Conservation (phyloP, 1,140 invertebrate species). For the Heliothis subflexa region DNA sequence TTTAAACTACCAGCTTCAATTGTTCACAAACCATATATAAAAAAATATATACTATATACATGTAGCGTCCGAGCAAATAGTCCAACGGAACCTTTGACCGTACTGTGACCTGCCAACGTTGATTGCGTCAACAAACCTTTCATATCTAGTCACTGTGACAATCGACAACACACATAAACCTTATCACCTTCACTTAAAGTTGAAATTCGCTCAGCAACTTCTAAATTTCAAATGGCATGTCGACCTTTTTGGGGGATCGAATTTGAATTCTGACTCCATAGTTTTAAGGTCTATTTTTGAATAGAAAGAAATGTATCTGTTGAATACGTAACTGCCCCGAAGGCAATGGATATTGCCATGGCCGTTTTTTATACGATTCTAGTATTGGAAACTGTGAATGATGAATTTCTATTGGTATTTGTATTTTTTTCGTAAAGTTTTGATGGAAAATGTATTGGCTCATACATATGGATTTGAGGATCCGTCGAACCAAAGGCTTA, state of each 20-base stretch:
- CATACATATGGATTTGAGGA: constrained; percentile 42
- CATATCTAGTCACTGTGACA: constrained; percentile 32
- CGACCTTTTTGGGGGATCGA: neutral
- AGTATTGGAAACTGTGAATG: constrained; percentile 49
- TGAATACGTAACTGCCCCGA: constrained; percentile 64
- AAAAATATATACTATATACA: neutral
- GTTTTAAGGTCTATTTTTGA: constrained; percentile 51
- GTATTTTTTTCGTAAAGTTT: constrained; percentile 44
- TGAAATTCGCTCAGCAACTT: neutral
- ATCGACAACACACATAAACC: constrained; percentile 4
- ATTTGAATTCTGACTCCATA: constrained; percentile 13
- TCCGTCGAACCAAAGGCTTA: constrained; percentile 11
- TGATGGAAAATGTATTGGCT: constrained; percentile 46
- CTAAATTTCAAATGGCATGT: constrained; percentile 5
- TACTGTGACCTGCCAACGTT: constrained; percentile 47
- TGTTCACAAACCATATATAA: constrained; percentile 8
- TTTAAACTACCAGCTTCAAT: constrained; percentile 1
- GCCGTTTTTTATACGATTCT: constrained; percentile 60
- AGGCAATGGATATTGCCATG: constrained; percentile 68
- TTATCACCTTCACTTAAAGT: constrained; percentile 4
- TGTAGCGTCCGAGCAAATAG: constrained; percentile 36
- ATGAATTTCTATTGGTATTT: constrained; percentile 46
- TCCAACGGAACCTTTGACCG: constrained; percentile 33
- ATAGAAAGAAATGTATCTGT: constrained; percentile 52
- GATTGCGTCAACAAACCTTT: constrained; percentile 50